Percentiles rank a stretch among this genome's conserved stretches.
These are phyloP conservation scores for Brachyrhaphis roseni DNA, from an alignment of 2,797 vertebrate species.

Conservation along the genomic window DNA sequence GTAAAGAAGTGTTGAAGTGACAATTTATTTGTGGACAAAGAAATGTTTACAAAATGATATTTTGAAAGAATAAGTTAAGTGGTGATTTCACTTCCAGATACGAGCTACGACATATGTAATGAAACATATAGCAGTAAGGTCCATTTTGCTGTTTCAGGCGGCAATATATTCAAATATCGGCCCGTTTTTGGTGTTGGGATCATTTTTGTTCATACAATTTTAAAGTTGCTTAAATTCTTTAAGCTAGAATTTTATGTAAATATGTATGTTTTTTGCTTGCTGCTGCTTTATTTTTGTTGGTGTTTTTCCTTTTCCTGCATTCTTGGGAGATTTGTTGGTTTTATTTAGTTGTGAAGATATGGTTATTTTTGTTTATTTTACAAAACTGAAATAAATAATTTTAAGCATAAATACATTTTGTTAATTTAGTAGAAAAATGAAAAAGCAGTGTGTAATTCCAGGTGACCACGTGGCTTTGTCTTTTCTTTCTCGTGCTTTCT, in stretches of 20 bases:
- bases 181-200: background rate
- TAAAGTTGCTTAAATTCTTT: background rate
- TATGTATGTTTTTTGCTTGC: background rate
- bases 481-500: conserved; percentile 15
- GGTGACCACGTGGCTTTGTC: conserved; percentile 38
- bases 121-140: background rate
- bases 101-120: background rate
- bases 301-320: conserved; percentile 21
- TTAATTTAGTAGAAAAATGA: background rate
- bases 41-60: background rate
- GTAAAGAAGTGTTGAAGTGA: background rate
- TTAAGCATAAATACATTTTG: background rate
- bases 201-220: background rate
- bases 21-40: background rate
- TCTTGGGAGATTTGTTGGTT: background rate
- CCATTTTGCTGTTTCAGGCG: conserved; percentile 7
- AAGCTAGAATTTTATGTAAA: background rate
- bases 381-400: background rate
- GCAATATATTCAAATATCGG: conserved; percentile 9
- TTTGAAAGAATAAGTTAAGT: background rate
- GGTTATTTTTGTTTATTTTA: background rate
- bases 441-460: conserved; percentile 6
- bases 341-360: background rate
- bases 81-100: background rate
- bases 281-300: background rate